Conservation (phyloP, 2,888 invertebrate genomes). For the Limnephilus marmoratus region DNA sequence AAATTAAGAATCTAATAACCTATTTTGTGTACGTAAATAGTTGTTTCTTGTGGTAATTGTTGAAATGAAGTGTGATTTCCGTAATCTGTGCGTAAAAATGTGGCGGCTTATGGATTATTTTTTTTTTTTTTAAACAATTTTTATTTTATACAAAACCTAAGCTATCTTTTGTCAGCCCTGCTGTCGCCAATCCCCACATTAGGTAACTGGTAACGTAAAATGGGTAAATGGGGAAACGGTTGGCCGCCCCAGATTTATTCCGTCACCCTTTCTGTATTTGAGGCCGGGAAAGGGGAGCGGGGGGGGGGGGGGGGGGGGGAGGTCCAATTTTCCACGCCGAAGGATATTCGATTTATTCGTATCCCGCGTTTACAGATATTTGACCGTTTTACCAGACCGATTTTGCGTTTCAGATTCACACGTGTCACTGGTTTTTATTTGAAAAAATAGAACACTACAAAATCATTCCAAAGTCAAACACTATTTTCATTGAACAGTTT, state of each 20-base stretch:
- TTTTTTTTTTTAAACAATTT: neutral
- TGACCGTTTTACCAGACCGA: slow-evolving; percentile 3
- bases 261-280: slow-evolving; percentile 6
- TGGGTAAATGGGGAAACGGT: neutral
- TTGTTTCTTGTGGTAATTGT: too few relatives aligned
- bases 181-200: neutral
- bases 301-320: neutral
- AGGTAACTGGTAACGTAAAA: neutral
- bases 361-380: neutral
- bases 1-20: too few relatives aligned
- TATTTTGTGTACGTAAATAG: too few relatives aligned
- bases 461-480: neutral
- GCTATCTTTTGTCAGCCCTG: neutral
- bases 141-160: neutral
- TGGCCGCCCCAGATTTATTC: neutral
- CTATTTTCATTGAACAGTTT: neutral
- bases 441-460: neutral
- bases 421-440: neutral
- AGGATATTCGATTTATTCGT: neutral
- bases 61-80: too few relatives aligned
- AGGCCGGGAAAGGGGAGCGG: neutral
- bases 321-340: slow-evolving; percentile 23
- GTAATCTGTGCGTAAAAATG: too few relatives aligned
- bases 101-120: too few relatives aligned
- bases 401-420: neutral